A percentile compares a stretch with the other conserved stretches of the same genome.
These are phyloP conservation scores for Bombylius discolor DNA, from an alignment of 2,888 invertebrate species.

Conservation along the genomic window DNA sequence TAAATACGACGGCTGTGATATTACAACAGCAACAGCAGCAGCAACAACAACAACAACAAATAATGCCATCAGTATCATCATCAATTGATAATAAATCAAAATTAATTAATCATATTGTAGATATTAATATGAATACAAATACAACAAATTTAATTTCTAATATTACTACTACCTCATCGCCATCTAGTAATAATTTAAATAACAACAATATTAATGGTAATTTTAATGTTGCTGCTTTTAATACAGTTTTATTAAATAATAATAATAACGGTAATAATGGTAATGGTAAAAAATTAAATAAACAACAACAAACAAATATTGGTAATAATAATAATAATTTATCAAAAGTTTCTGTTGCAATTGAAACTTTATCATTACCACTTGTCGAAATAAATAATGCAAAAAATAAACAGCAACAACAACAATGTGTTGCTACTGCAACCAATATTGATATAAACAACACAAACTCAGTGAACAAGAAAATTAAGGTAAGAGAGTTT, in stretches of 20 bases:
- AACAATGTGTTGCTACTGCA: constrained; percentile 10
- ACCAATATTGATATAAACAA: not conserved
- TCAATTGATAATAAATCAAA: constrained; percentile 2
- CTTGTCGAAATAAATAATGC: constrained; percentile 13
- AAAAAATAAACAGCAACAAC: constrained; percentile 10
- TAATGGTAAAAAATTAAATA: not conserved
- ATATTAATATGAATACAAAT: constrained; percentile 1
- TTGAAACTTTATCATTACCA: not conserved
- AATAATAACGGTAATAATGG: not conserved
- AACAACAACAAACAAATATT: not conserved
- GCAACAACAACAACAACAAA: constrained; percentile 5
- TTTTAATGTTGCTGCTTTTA: not conserved
- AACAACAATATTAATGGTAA: constrained; percentile 5
- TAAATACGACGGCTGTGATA: not conserved
- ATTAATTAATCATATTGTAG: constrained; percentile 4
- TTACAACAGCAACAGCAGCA: constrained; percentile 20
- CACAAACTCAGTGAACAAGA: not conserved
- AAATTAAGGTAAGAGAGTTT: not conserved
- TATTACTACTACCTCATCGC: constrained; percentile 1
- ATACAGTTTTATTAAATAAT: not conserved
- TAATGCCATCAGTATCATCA: constrained; percentile 4
- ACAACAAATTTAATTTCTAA: constrained; percentile 3
- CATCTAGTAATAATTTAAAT: constrained; percentile 3
- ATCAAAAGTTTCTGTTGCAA: too few relatives aligned
- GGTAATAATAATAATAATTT: constrained; percentile 1